Evolutionary conservation across 2,113 vertebrate species (phyloP), one percentile per base, ranked within the genome.

Genomic region (Callocephalon fimbriatum): DNA sequence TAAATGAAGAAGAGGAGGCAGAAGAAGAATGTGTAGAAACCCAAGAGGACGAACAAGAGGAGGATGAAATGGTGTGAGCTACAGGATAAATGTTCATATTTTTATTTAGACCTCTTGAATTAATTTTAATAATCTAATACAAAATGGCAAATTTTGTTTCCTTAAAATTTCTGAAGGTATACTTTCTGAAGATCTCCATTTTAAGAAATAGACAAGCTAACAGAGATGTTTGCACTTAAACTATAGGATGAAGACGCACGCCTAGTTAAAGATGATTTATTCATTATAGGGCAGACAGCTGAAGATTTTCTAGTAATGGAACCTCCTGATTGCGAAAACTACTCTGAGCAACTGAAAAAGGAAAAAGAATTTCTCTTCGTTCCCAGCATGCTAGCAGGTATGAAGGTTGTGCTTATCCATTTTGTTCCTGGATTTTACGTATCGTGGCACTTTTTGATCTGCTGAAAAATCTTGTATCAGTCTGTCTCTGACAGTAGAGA

Each of bases 311-410:
- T 99, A 88, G 98, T 98, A 38, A 11, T 98, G 38, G 98, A 78
- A 91, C 98, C 98, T 45, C 98, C 99, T 0, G 98, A 99, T 31
- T 99, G 99, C 58, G 66, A 99, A 40, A 98, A 97, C 19, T 98
- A 98, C 85, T 97, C 93, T 17, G 86, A 79, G 27, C 98, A 87
- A 14, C 12, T 99, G 66, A 98, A 98, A 95, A 98, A 71, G 85
- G 99, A 99, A 40, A 97, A 94, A 31, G 97, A 99, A 38, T 79
- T 98, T 58, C 96, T 99, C n/a, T 99, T 99, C 56, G 86, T 51
- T 9, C 99, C 99, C 29, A 99, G 99, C 62, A 96, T 77, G 82
- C 88, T 11, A 80, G 74, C 98, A 98, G 99, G 99, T 99, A 97
- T 44, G 20, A 37, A 37, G 38, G 23, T 29, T 11, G 13, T 81